A percentile compares a stretch with the other conserved stretches of the same genome.
phyloP scores from a whole-genome alignment of 2,888 invertebrate species.

The Lamellibrachia columna region DNA sequence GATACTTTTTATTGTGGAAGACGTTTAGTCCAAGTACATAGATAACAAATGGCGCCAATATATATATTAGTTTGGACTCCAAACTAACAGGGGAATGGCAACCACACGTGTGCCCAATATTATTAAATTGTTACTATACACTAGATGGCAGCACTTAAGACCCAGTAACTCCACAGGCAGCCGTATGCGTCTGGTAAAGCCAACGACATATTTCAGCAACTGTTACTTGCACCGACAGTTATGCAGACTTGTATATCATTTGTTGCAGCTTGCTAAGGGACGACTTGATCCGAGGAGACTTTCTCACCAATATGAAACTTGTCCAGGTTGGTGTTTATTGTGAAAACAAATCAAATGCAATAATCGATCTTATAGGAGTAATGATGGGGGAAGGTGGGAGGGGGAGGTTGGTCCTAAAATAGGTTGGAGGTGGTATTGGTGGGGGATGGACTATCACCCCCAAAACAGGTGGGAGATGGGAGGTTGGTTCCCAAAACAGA shows the following conservation, averaged over 20 bases:
- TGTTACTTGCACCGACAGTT: background rate
- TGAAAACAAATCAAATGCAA: background rate
- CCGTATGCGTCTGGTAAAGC: background rate
- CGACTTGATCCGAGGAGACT: slow-evolving; percentile 86
- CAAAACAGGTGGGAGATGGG: no score
- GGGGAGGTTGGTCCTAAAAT: no score
- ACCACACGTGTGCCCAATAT: background rate
- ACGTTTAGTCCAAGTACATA: background rate
- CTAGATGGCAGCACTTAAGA: background rate
- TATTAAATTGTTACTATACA: background rate
- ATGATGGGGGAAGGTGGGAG: background rate
- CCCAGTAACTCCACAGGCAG: background rate
- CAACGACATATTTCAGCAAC: background rate
- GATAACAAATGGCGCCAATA: background rate
- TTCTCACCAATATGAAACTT: slow-evolving; percentile 91
- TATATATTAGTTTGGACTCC: background rate
- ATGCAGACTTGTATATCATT: background rate
- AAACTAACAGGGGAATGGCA: background rate
- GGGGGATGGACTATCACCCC: no score
- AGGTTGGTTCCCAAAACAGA: no score
- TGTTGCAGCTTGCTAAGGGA: slow-evolving; percentile 77
- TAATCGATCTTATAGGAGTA: background rate
- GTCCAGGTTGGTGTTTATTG: slow-evolving; percentile 73
- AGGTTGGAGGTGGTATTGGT: no score
- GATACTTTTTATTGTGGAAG: background rate